Evolutionary conservation across 2,888 invertebrate species (phyloP).

Genomic region (Drosophila formosana): DNA sequence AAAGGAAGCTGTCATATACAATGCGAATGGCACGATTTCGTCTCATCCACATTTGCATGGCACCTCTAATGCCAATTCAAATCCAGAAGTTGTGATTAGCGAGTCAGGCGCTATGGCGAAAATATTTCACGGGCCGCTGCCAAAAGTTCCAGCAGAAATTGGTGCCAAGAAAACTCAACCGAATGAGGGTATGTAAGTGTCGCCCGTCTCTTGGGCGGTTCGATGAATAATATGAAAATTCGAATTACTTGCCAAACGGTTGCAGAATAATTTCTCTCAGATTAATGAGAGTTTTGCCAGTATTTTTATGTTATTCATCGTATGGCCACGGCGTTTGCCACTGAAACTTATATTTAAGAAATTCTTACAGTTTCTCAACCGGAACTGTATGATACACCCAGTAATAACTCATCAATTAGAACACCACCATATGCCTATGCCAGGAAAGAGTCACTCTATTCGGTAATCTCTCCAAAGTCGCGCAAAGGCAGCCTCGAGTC

Average conservation of each 20-base stretch:
- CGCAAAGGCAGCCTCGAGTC: constrained; percentile 84
- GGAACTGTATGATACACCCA: constrained; percentile 84
- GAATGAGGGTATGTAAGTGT: constrained; percentile 84
- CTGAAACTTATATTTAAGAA: not conserved
- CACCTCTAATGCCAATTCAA: constrained; percentile 8
- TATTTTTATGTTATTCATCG: constrained; percentile 20
- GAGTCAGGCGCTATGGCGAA: constrained; percentile 69
- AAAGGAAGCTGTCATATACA: constrained; percentile 70
- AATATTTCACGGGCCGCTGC: constrained; percentile 82
- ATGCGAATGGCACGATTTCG: constrained; percentile 66
- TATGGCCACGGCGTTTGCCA: not conserved
- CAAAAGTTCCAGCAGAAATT: constrained; percentile 80
- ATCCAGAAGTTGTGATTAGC: constrained; percentile 68
- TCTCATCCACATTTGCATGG: constrained; percentile 25
- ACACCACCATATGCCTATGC: constrained; percentile 83
- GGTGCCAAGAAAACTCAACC: constrained; percentile 78
- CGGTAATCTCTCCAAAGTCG: constrained; percentile 82
- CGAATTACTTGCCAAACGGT: too few relatives aligned
- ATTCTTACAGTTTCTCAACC: constrained; percentile 57
- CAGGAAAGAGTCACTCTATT: constrained; percentile 83
- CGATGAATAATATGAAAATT: constrained; percentile 21
- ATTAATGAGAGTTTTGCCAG: not conserved
- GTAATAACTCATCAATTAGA: constrained; percentile 81
- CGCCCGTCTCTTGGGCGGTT: constrained; percentile 48
- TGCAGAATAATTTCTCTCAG: too few relatives aligned